Base-by-base conservation (phyloP, 64 coral and sea anemone species). In the Exaiptasia diaphana region DNA sequence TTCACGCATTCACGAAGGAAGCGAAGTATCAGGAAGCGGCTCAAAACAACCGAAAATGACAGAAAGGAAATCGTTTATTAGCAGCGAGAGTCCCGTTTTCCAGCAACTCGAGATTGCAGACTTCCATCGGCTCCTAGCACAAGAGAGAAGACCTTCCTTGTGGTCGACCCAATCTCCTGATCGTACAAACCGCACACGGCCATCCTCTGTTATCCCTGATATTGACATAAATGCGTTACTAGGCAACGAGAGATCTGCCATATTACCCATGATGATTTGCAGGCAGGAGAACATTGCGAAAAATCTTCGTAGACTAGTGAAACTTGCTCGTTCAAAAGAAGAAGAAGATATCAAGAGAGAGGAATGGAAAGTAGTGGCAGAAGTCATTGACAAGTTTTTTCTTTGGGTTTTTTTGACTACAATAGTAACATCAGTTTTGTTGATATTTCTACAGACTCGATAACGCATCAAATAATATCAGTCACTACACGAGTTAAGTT, bases 311-410 rank as follows among this genome's bases (percentile, higher is more conserved):
- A 49, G 84, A 42, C 43, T 87, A 31, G 73, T 87, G 4, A 61
- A 78, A 23, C 44, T 87, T 2, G 57, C 45, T 35, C 74, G 74
- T 64, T 6, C 50, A 38, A 64, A 87, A 68, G 73, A 87, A 78
- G 38, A 78, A 42, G 87, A 77, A 43, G 86, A 90, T 14, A 76
- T 85, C 36, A 89, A 50, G 55, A 95, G 57, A 29, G 91, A 85
- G 2, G 91, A 95, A 49, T 95, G 91, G 91, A 78, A 89, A 42
- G 65, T 95, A 4, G 91, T 90, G 1, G 91, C 86, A 5, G 64
- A 83, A 44, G 71, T 95, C 26, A 83, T 95, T 14, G 91, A 95
- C 50, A 63, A 77, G 15, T 95, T 76, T 42, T 95, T 95, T 18
- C 55, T 95, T 34, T 89, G 81, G 68, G 46, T 95, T 1, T 95